Percentiles rank a stretch among this genome's conserved stretches.
These are phyloP conservation scores for Carapus acus DNA, from an alignment of 2,797 vertebrate species.

Conservation along the genomic window DNA sequence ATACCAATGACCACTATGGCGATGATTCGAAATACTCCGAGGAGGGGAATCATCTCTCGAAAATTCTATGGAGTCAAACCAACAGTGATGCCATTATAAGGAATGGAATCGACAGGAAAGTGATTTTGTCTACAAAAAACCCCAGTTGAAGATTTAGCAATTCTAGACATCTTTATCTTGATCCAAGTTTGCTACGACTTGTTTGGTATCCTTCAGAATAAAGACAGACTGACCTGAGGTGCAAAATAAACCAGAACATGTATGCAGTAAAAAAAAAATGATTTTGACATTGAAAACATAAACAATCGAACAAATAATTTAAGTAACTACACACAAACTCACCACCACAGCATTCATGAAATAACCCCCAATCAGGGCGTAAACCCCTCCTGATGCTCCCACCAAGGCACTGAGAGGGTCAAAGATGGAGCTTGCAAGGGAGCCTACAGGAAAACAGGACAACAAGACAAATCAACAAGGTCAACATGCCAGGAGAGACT, in stretches of 20 bases:
- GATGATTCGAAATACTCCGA: slow-evolving; percentile 79
- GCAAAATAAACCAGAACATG: no score
- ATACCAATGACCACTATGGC: slow-evolving; percentile 75
- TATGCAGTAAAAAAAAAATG: no score
- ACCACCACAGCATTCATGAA: slow-evolving; percentile 92
- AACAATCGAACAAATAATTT: neutral
- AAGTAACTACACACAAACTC: slow-evolving; percentile 50
- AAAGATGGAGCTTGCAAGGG: slow-evolving; percentile 88
- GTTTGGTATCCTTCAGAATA: no score
- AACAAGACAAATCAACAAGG: slow-evolving; percentile 23
- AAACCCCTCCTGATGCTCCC: slow-evolving; percentile 88
- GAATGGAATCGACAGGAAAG: no score
- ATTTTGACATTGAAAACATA: neutral
- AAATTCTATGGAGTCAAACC: slow-evolving; percentile 76
- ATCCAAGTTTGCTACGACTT: no score
- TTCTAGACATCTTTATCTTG: no score
- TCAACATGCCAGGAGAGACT: neutral
- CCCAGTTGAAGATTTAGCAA: no score
- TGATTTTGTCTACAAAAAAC: no score
- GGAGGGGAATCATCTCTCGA: slow-evolving; percentile 81
- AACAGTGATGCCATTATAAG: neutral
- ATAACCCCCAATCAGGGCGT: slow-evolving; percentile 87
- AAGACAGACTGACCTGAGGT: no score
- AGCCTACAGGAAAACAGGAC: slow-evolving; percentile 74
- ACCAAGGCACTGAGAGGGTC: slow-evolving; percentile 80